Conservation (phyloP, 2,113 vertebrate genomes). For the Apus apus region DNA sequence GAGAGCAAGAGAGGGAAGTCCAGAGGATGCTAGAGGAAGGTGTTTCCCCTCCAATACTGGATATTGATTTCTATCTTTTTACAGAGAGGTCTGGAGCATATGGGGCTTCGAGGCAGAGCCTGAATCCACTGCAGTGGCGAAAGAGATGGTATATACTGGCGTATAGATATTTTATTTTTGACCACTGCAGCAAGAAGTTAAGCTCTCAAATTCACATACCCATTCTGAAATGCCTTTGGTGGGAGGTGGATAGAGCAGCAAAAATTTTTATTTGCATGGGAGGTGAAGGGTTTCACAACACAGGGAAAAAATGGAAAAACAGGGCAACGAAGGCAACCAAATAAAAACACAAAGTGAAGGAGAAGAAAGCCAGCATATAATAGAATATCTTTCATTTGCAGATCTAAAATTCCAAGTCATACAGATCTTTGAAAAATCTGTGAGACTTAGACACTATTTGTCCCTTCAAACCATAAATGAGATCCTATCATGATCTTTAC, state of each 20-base stretch:
- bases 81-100: neutral
- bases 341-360: neutral
- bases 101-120: neutral
- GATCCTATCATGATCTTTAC: neutral
- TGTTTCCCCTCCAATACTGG: neutral
- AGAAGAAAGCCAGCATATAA: neutral
- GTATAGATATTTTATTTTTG: neutral
- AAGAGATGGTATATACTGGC: neutral
- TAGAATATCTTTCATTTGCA: neutral
- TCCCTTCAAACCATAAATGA: neutral
- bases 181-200: neutral
- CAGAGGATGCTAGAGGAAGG: neutral
- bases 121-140: neutral
- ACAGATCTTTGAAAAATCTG: neutral
- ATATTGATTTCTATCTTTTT: neutral
- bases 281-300: neutral
- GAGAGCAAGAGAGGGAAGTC: neutral
- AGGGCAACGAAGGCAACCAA: neutral
- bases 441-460: neutral
- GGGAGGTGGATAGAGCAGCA: fast-evolving
- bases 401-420: neutral
- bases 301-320: neutral
- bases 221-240: neutral
- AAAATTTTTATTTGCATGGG: neutral
- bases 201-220: neutral